Percentiles rank a stretch among this genome's conserved stretches.
Conservation (phyloP, 2,888 invertebrate species). For the Halocaridina rubra region DNA sequence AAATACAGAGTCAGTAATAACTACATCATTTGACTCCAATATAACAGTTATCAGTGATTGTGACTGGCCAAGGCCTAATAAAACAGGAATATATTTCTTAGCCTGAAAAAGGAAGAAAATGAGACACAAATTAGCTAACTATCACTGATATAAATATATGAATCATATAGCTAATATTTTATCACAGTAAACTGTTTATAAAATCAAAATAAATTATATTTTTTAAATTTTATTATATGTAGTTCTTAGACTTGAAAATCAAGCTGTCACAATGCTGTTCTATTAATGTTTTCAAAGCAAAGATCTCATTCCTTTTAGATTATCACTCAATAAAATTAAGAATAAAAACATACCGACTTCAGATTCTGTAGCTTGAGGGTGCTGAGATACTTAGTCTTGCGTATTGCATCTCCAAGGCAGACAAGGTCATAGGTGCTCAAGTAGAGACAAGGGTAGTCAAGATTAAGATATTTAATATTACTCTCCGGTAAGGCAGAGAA, state of each 20-base stretch:
- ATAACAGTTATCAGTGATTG: constrained; percentile 32
- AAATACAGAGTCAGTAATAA: constrained; percentile 36
- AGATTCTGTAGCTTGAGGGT: constrained; percentile 43
- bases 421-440: constrained; percentile 51
- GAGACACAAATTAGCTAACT: neutral
- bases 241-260: neutral
- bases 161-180: neutral
- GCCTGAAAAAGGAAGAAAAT: constrained; percentile 4
- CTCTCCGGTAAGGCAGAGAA: constrained; percentile 54
- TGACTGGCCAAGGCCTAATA: constrained; percentile 55
- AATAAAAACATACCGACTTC: constrained; percentile 37
- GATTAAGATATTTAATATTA: constrained; percentile 28
- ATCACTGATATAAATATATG: neutral
- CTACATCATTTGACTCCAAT: constrained; percentile 37
- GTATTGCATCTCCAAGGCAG: constrained; percentile 59
- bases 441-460: constrained; percentile 55
- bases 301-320: too few relatives aligned
- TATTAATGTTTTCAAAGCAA: too few relatives aligned
- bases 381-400: constrained; percentile 34
- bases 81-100: constrained; percentile 53
- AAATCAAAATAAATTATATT: neutral
- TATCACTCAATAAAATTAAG: too few relatives aligned
- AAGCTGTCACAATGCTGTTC: neutral
- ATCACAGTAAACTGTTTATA: neutral
- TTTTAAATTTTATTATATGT: neutral